Percentiles rank a stretch among this genome's conserved stretches.
phyloP scores from a whole-genome alignment of 2,797 vertebrate species.

The Parotocinclus haroldoi region DNA sequence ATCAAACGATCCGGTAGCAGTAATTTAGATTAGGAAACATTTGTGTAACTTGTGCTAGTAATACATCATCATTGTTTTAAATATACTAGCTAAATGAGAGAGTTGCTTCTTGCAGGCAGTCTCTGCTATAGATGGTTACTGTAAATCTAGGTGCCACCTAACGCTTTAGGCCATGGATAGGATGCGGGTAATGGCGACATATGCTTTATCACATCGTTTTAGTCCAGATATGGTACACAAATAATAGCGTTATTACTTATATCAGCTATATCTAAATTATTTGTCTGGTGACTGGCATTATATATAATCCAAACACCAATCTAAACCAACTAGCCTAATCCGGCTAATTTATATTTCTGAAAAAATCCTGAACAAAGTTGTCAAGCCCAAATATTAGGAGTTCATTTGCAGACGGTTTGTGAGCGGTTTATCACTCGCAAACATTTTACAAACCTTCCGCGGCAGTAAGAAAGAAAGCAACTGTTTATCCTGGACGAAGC shows the following conservation, averaged over 20 bases:
- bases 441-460: too few species aligned
- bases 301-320: not conserved
- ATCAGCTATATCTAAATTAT: too few species aligned
- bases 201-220: not conserved
- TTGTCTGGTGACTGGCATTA: not conserved
- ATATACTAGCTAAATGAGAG: too few species aligned
- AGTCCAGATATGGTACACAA: not conserved
- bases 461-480: not conserved
- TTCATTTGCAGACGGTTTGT: not conserved
- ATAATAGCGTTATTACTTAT: not conserved
- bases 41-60: too few species aligned
- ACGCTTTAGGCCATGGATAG: not conserved
- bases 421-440: too few species aligned
- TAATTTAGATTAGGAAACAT: not conserved
- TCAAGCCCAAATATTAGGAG: not conserved
- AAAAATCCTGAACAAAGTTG: not conserved
- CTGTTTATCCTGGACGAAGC: conserved; percentile 1
- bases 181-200: not conserved
- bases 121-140: not conserved
- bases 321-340: conserved; percentile 3
- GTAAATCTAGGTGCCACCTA: not conserved
- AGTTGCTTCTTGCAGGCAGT: too few species aligned
- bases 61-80: too few species aligned
- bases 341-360: not conserved
- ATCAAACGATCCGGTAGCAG: not conserved